Percentiles rank a stretch among this genome's conserved stretches.
phyloP scores from a whole-genome alignment of 2,888 invertebrate species.

The Ichneumoninae sp. region DNA sequence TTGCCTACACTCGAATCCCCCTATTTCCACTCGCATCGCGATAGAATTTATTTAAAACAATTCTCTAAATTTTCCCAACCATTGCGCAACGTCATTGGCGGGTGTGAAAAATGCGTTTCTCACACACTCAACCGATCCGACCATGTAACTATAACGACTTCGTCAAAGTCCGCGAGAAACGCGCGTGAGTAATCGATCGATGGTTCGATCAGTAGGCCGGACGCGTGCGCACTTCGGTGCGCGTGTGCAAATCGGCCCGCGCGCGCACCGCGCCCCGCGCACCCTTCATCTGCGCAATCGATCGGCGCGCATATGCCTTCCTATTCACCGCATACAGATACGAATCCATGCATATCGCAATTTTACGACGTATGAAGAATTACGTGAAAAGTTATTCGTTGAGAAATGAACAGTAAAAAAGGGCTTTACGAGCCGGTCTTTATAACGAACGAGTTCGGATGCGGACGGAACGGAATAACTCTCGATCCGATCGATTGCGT shows the following conservation, averaged over 20 bases:
- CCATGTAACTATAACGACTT: slow-evolving; percentile 31
- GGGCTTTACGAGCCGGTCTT: background rate
- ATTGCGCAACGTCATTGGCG: slow-evolving; percentile 5
- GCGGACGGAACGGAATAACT: slow-evolving; percentile 52
- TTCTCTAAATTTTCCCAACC: background rate
- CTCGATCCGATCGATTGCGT: slow-evolving; percentile 28
- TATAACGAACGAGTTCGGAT: slow-evolving; percentile 39
- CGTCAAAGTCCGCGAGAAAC: slow-evolving; percentile 23
- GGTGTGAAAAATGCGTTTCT: slow-evolving; percentile 6
- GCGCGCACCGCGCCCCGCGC: slow-evolving; percentile 23
- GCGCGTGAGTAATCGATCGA: slow-evolving; percentile 42
- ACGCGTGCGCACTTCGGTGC: slow-evolving; percentile 33
- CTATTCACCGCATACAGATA: background rate
- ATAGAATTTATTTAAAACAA: background rate
- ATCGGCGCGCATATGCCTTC: background rate
- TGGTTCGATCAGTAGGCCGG: slow-evolving; percentile 55
- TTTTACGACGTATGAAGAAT: background rate
- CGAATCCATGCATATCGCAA: background rate
- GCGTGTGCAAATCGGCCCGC: slow-evolving; percentile 47
- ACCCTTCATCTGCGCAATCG: slow-evolving; percentile 19
- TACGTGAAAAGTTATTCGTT: background rate
- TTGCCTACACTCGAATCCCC: background rate
- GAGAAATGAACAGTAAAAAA: slow-evolving; percentile 16
- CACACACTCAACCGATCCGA: background rate
- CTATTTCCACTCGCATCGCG: background rate